Conservation (phyloP, 2,797 vertebrate species). For the Periparus ater region DNA sequence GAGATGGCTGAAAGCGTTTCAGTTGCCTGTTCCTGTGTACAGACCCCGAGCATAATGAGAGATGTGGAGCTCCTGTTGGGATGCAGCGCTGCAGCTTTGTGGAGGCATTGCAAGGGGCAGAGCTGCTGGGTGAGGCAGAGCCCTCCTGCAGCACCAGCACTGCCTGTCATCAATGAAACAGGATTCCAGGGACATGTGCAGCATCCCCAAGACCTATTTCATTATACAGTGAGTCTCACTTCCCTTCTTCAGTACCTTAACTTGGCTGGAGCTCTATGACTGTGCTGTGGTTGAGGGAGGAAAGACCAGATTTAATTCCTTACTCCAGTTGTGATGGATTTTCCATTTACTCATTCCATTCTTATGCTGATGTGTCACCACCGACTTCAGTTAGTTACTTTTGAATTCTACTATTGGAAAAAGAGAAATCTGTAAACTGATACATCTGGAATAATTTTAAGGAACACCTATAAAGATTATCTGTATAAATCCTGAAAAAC, state of each 20-base stretch:
- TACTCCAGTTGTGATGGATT: background rate
- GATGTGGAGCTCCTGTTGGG: background rate
- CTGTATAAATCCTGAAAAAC: background rate
- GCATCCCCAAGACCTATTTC: background rate
- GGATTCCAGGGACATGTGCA: background rate
- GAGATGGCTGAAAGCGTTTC: background rate
- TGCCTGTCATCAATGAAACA: background rate
- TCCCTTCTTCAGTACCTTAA: background rate
- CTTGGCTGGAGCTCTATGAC: background rate
- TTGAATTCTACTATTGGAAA: background rate
- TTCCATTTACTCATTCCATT: background rate
- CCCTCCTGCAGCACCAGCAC: background rate
- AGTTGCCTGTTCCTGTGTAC: background rate
- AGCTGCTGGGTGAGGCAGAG: background rate
- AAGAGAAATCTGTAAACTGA: background rate
- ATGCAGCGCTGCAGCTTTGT: background rate
- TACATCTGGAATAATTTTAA: background rate
- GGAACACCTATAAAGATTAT: background rate
- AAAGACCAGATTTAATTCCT: background rate
- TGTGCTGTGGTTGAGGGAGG: background rate
- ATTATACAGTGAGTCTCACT: background rate
- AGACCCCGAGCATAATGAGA: fast-evolving
- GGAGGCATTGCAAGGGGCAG: background rate
- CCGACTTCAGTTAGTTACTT: background rate
- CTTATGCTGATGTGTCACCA: fast-evolving